Evolutionary conservation across 2,888 invertebrate species (phyloP), one percentile per base, ranked within the genome.

Genomic region (Ernsta delagoae): DNA sequence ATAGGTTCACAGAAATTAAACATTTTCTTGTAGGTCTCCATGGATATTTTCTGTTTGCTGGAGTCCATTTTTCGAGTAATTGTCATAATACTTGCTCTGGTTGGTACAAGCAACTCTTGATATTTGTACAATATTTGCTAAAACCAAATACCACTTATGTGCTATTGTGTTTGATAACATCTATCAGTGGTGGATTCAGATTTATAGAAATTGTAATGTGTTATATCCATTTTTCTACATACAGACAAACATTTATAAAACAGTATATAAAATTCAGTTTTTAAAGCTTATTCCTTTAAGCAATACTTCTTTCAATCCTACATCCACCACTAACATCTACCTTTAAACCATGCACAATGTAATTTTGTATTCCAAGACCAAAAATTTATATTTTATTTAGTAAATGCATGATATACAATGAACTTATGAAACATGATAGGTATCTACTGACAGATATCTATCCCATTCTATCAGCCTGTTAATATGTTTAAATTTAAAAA

Each of bases 71-170:
- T 72, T 73, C 79, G 79, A 5, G 74, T 70, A 61, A 83, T 78
- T 6, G 70, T 78, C 71, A 81, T 74, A 34, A 79, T 77, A 12
- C 41, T 70, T 34, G 85, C 83, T 67, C 79, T 72, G 24, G 72
- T 70, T 56, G 87, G 77, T 68, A 88, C 31, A 45, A 80, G 64
- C 62, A 88, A 74, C 62, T 89, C 88, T 80, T 78, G 82, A 72
- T 86, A 89, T 75, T 88, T 90, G 78, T 85, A 81, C 73, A 79
- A 76, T 73, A 83, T 83, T 74, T 66, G 78, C 89, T 89, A 90
- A 80, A 89, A 89, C 71, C 71, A 71, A 69, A 56, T 34, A 65
- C 57, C 54, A 68, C 67, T 57, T 12, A 39, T 57, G 12, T 59
- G 41, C 16, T 56, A 57, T 36, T 36, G 57, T n/a, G 34, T 57